phyloP scores from a whole-genome alignment of 2,888 invertebrate genomes.

The Callimorpha dominula region DNA sequence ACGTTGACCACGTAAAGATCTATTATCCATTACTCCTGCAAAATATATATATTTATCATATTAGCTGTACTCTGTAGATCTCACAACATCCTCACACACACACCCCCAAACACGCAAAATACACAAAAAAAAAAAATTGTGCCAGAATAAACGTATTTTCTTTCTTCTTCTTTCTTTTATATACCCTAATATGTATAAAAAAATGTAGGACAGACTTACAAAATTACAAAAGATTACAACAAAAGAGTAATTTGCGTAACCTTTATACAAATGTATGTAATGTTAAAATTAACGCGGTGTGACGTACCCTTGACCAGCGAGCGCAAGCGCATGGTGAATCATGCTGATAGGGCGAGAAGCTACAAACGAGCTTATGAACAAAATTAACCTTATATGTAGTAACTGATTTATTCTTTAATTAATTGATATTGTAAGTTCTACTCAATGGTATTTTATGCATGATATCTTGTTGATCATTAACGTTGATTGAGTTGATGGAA shows the following conservation, averaged over 20 bases:
- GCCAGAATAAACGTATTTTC: too few species aligned
- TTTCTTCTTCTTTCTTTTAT: too few species aligned
- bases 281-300: conserved; percentile 46
- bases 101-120: too few species aligned
- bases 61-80: too few species aligned
- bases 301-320: conserved; percentile 63
- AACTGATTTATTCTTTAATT: conserved; percentile 44
- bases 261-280: conserved; percentile 42
- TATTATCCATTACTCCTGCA: too few species aligned
- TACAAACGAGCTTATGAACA: conserved; percentile 16
- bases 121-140: too few species aligned
- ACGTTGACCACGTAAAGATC: too few species aligned
- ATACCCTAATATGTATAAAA: background rate
- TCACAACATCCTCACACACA: too few species aligned
- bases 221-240: conserved; percentile 45
- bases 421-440: conserved; percentile 33
- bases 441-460: background rate
- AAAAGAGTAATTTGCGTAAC: conserved; percentile 48
- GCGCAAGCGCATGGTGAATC: conserved; percentile 56
- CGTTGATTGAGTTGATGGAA: background rate
- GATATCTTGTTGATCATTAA: background rate
- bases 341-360: conserved; percentile 30
- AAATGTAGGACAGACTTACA: conserved; percentile 42
- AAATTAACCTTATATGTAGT: conserved; percentile 48
- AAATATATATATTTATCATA: too few species aligned